Percentiles rank a stretch among this genome's conserved stretches.
These are phyloP conservation scores for Denticeps clupeoides DNA, from an alignment of 2,797 vertebrate genomes.

Conservation along the genomic window DNA sequence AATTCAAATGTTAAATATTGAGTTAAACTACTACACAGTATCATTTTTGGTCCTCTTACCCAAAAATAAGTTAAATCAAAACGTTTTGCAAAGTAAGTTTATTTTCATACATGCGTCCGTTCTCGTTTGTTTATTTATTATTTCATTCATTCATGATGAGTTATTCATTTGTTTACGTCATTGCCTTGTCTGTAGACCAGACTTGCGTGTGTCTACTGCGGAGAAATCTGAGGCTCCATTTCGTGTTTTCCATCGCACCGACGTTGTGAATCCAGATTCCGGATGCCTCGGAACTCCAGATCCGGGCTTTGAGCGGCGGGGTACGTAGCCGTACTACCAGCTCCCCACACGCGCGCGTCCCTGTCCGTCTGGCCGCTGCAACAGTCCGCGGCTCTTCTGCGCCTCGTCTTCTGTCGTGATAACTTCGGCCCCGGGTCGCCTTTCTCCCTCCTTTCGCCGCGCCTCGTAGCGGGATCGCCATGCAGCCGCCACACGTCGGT, in stretches of 20 bases:
- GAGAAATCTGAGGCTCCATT: neutral
- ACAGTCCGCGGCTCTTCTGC: slow-evolving; percentile 9
- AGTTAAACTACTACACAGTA: too few species aligned
- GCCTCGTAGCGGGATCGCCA: neutral
- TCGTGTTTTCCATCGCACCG: slow-evolving; percentile 16
- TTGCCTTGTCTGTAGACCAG: too few species aligned
- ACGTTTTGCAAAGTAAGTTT: too few species aligned
- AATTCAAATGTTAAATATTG: too few species aligned
- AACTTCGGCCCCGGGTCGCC: neutral
- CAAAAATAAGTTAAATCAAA: too few species aligned
- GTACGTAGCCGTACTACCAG: slow-evolving; percentile 13
- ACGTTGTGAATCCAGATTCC: slow-evolving; percentile 18
- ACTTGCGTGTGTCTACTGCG: too few species aligned
- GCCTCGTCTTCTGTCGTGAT: neutral
- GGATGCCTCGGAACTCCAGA: slow-evolving; percentile 10
- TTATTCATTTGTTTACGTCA: too few species aligned
- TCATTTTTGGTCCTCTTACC: too few species aligned
- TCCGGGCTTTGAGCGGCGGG: slow-evolving; percentile 15
- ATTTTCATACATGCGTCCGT: too few species aligned
- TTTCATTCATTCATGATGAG: too few species aligned
- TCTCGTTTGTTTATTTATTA: neutral
- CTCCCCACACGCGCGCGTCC: slow-evolving; percentile 13
- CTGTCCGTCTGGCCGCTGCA: slow-evolving; percentile 13
- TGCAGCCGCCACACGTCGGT: neutral
- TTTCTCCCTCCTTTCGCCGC: neutral